Conservation (phyloP, 2,113 vertebrate genomes). For the Phalacrocorax pelagicus region DNA sequence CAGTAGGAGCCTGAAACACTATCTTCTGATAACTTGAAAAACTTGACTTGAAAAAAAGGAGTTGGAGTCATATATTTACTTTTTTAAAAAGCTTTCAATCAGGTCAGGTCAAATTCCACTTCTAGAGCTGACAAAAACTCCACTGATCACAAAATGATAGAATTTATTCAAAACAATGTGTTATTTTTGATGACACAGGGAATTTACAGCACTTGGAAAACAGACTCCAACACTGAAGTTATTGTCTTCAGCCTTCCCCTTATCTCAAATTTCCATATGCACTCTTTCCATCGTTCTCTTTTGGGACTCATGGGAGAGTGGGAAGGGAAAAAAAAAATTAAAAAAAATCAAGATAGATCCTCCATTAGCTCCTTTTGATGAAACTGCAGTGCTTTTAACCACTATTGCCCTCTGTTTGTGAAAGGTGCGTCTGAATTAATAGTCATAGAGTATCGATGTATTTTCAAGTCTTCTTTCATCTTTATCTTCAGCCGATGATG, state of each 20-base stretch:
- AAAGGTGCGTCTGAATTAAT: background rate
- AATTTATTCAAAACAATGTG: background rate
- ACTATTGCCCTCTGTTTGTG: background rate
- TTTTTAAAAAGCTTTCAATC: background rate
- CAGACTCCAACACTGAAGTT: background rate
- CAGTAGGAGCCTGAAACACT: background rate
- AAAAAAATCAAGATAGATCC: background rate
- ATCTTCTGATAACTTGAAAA: background rate
- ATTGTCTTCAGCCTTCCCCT: background rate
- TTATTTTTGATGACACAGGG: background rate
- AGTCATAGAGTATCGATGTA: background rate
- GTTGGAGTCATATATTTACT: background rate
- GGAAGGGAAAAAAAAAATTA: background rate
- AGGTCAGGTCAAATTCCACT: background rate
- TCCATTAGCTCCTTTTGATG: background rate
- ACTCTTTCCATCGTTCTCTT: constrained; percentile 11
- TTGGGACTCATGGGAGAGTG: background rate
- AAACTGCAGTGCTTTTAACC: background rate
- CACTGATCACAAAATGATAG: background rate
- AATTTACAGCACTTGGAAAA: background rate
- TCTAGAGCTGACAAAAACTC: background rate
- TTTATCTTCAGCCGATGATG: background rate
- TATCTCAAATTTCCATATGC: background rate
- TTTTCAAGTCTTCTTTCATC: constrained; percentile 29
- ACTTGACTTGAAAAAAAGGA: background rate